Percentiles rank a stretch among this genome's conserved stretches.
phyloP scores from a whole-genome alignment of 2,797 vertebrate species.

The Hemitrygon akajei region DNA sequence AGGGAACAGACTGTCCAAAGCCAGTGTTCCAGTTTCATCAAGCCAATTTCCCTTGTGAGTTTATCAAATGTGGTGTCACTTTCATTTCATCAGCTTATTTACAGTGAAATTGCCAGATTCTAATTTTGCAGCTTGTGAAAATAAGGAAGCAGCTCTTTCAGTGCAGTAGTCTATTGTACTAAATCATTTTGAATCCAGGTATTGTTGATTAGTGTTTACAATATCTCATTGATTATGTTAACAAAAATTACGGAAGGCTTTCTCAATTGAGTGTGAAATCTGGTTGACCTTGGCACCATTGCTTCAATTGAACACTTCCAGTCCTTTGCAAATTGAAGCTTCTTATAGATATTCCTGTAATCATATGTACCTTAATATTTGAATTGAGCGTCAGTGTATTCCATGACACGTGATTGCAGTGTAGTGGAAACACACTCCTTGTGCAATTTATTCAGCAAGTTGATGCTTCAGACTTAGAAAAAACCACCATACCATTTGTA shows the following conservation, averaged over 20 bases:
- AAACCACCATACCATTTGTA: background rate
- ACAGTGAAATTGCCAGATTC: background rate
- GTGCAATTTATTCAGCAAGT: background rate
- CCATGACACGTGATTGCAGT: too few species aligned
- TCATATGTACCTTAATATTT: background rate
- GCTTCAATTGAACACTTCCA: background rate
- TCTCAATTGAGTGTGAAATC: background rate
- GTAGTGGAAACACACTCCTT: background rate
- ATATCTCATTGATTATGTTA: background rate
- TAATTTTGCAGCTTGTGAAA: background rate
- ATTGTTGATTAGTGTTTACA: background rate
- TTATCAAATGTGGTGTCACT: background rate
- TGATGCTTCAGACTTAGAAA: background rate
- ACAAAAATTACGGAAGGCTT: background rate
- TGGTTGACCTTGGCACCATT: background rate
- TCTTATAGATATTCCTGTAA: background rate
- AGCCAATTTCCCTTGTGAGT: conserved; percentile 91
- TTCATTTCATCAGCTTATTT: background rate
- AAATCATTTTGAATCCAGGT: background rate
- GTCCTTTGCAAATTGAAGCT: too few species aligned
- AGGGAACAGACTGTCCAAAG: conserved; percentile 78
- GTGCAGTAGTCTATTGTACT: background rate
- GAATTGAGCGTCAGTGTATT: background rate
- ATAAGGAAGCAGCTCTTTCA: background rate
- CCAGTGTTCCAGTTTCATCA: conserved; percentile 80